Evolutionary conservation across 2,797 vertebrate genomes (phyloP), one percentile per base, ranked within the genome.

Genomic region (Antennarius maculatus): DNA sequence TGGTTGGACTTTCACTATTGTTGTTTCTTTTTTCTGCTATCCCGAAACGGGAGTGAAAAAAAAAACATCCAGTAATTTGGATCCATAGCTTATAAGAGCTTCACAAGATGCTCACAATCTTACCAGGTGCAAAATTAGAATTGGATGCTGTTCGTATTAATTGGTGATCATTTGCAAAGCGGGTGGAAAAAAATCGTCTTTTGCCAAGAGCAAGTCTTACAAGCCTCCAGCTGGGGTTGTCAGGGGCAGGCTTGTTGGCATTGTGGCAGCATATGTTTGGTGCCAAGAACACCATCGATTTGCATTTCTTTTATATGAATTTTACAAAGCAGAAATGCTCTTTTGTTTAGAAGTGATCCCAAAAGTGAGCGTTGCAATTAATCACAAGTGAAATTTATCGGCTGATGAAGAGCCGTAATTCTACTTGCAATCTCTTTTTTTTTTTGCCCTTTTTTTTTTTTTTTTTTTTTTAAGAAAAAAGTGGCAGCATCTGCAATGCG

Each of bases 381-480:
- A 95, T 94, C 93, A 94, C 92, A 92, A 94, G 92, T 93, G 93
- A 95, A 95, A 94, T 94, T 94, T 94, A 94, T 94, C 91, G 91
- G 92, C 92, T 91, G 92, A 94, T 94, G 93, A 95, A 95, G 94
- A 95, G 93, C 92, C 89, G 91, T 94, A 94, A 94, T 95, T 94
- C 93, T 93, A 93, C 92, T 92, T 89, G 90, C 88, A 85, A 78
- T 86, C 84, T 80, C 84, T 86, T 81, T 86, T 77, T 70, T 8
- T 34, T 34, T 8, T 34, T 34, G 5, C 8, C 8, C 10, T 39
- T 39, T 39, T 61, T 73, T 73, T 74, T 61, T 82, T 82, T 82
- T 86, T 86, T 88, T 86, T 83, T 78, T 23, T 23, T 23, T 23
- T 59, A 81, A 76, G 80, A 90, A 89, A 91, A 54, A 92, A 92